A percentile compares a stretch with the other conserved stretches of the same genome.
Conservation (phyloP, 2,888 invertebrate genomes). For the Exephanes ischioxanthus region DNA sequence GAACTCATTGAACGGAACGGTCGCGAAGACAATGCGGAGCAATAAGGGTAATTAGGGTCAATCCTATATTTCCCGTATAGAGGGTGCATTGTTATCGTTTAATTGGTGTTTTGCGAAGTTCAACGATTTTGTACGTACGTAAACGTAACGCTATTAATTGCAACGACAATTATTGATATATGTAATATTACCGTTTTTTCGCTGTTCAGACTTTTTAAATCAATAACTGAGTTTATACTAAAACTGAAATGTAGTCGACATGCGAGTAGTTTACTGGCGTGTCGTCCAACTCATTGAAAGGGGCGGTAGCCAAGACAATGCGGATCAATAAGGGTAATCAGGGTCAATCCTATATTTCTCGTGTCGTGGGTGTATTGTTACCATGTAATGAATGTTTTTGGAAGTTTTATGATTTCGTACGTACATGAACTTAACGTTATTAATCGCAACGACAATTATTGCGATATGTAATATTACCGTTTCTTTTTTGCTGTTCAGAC, state of each 20-base stretch:
- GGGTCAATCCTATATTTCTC: background rate
- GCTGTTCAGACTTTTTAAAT: background rate
- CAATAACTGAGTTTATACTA: background rate
- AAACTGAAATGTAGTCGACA: slow-evolving; percentile 4
- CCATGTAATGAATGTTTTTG: background rate
- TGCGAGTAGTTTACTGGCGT: slow-evolving; percentile 6
- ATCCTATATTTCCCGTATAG: background rate
- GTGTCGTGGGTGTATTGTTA: background rate
- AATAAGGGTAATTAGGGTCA: background rate
- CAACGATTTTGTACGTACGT: background rate
- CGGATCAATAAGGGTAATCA: background rate
- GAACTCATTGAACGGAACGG: slow-evolving; percentile 35
- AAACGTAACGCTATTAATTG: background rate
- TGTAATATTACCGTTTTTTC: background rate
- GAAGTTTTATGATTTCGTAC: background rate
- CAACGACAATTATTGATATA: background rate
- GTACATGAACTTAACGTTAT: background rate
- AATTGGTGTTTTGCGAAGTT: background rate
- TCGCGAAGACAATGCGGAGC: background rate
- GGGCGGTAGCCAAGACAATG: slow-evolving; percentile 1
- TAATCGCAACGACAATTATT: background rate
- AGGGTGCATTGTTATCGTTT: background rate
- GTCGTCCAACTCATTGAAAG: slow-evolving; percentile 48
- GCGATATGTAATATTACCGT: background rate
- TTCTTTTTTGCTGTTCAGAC: background rate